A percentile compares a stretch with the other conserved stretches of the same genome.
These are phyloP conservation scores for Meriones unguiculatus DNA, from an alignment of 2,113 vertebrate genomes.

Conservation along the genomic window DNA sequence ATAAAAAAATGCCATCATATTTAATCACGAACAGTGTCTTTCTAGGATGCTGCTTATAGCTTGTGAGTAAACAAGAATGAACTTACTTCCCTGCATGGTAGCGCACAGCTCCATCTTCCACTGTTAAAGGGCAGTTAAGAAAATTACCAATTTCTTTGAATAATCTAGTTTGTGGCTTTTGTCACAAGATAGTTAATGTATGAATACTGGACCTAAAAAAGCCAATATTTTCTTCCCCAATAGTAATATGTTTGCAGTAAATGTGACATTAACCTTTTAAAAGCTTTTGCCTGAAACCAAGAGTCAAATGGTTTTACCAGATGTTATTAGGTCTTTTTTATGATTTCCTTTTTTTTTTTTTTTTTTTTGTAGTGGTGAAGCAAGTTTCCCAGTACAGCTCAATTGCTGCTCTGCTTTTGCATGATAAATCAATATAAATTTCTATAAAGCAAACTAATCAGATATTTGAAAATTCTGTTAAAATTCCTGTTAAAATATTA, in stretches of 20 bases:
- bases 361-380: constrained; percentile 3
- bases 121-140: constrained; percentile 51
- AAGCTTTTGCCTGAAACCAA: constrained; percentile 69
- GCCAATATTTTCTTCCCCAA: constrained; percentile 48
- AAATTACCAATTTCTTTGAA: constrained; percentile 67
- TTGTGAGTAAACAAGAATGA: constrained; percentile 66
- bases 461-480: not conserved
- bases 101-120: constrained; percentile 55
- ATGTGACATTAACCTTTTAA: constrained; percentile 60
- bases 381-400: not conserved
- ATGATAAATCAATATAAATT: not conserved
- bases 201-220: constrained; percentile 65
- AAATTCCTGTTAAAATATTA: constrained; percentile 6
- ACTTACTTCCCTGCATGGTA: constrained; percentile 7
- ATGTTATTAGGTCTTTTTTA: not conserved
- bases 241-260: constrained; percentile 65
- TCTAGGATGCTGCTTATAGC: constrained; percentile 41
- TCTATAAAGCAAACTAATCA: not conserved
- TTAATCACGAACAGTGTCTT: constrained; percentile 74
- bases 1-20: constrained; percentile 75
- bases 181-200: constrained; percentile 66
- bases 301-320: constrained; percentile 21
- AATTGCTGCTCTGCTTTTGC: not conserved
- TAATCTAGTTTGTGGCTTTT: constrained; percentile 63
- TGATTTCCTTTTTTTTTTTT: not conserved